phyloP scores from a whole-genome alignment of 2,888 invertebrate species.

The Sclerodermus sp. region DNA sequence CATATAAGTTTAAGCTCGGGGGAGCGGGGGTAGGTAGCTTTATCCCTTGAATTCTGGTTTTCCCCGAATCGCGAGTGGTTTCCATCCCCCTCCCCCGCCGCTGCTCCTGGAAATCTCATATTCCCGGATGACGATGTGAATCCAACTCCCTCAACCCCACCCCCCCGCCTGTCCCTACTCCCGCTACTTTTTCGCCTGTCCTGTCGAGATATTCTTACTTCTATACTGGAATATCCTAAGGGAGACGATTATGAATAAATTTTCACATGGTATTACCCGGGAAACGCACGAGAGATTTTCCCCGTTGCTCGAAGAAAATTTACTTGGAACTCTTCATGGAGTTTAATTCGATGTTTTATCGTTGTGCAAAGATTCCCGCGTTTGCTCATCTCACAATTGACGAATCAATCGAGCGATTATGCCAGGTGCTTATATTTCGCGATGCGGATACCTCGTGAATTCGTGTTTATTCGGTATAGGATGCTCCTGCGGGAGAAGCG shows the following conservation, averaged over 20 bases:
- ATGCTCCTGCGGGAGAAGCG: no score
- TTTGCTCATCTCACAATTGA: no score
- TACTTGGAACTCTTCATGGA: no score
- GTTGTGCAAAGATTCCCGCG: no score
- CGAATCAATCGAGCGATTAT: no score
- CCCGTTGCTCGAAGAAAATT: no score
- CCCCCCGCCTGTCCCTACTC: constrained; percentile 11
- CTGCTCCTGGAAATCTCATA: constrained; percentile 45
- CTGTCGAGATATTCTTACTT: constrained; percentile 22
- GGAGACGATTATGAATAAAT: constrained; percentile 26
- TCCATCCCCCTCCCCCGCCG: constrained; percentile 4
- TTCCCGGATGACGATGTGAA: constrained; percentile 49
- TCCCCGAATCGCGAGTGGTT: constrained; percentile 11
- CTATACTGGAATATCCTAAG: constrained; percentile 13
- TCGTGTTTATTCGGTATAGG: no score
- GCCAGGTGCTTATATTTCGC: no score
- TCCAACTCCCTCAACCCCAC: constrained; percentile 32
- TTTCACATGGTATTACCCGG: not conserved
- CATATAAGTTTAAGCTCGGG: constrained; percentile 15
- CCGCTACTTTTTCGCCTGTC: constrained; percentile 1
- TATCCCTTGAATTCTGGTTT: constrained; percentile 34
- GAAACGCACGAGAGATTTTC: constrained; percentile 1
- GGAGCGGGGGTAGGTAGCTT: constrained; percentile 18
- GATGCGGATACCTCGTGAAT: no score
- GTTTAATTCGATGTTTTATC: no score